Evolutionary conservation across 1,140 invertebrate genomes (phyloP), one percentile per base, ranked within the genome.

Genomic region (Anastrepha ludens): DNA sequence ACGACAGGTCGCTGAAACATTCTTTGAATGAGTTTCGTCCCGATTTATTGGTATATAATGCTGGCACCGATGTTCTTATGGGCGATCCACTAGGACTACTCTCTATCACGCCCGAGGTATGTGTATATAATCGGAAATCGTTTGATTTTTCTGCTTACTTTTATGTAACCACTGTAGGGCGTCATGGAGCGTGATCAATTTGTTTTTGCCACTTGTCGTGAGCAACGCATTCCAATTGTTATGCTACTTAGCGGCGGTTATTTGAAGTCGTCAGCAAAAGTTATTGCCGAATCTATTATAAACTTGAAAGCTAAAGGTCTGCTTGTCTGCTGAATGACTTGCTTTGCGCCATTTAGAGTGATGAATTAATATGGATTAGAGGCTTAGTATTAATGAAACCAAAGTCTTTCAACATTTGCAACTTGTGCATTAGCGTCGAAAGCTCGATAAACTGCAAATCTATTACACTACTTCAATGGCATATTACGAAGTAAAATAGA

Each of bases 181-280:
- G 96, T 98, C 39, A 96, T 98, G 78, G 94, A 95, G 91, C 94
- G 98, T 89, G 98, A 98, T 93, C 96, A 97, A 93, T 94, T 97
- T 50, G 97, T 98, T 3, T 98, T 98, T 92, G 93, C 95, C 88
- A 95, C 95, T 89, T 96, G 96, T 60, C 94, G 95, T 87, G 88
- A 95, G 7, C 91, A 94, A 17, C 91, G 94, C 13, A 96, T 98
- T 88, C 97, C 97, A 1, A 96, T 98, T 67, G 95, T 97, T 2
- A 98, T 98, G 97, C 91, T 98, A 20, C 97, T 97, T 0, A 98
- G 97, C 91, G 98, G 98, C 9, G 98, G 98, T 1, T 98, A 98
- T 93, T 94, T 96, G 70, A 95, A 95, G 87, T 94, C 94, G 87
- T 97, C 96, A 2, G 97, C 97, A 1, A 93, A 94, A 89, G 95